These are phyloP conservation scores for Enteromius afrohamiltoni DNA, from an alignment of 2,797 vertebrate species.

Conservation along the genomic window DNA sequence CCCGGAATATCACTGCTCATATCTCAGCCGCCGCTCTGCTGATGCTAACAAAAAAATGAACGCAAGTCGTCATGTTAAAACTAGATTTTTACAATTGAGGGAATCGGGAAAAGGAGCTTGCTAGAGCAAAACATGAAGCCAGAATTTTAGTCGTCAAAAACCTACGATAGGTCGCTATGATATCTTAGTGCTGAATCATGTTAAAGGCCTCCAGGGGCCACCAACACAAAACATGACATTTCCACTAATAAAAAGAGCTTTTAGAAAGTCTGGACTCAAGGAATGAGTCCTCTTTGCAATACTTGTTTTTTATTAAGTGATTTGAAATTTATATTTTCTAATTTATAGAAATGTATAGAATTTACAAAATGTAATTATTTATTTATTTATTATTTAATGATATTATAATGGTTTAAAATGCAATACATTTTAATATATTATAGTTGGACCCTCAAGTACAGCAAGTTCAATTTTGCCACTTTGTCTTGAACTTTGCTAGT, in stretches of 20 bases:
- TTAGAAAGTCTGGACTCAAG: background rate
- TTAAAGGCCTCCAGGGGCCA: background rate
- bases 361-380: background rate
- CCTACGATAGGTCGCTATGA: too few species aligned
- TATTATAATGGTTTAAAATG: too few species aligned
- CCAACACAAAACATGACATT: background rate
- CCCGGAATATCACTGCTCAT: background rate
- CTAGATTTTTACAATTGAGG: background rate
- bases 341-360: too few species aligned
- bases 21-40: background rate
- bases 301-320: too few species aligned
- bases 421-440: background rate
- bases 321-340: too few species aligned
- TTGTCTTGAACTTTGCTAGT: background rate
- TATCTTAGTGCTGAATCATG: background rate
- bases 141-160: background rate
- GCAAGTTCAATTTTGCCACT: background rate
- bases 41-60: slow-evolving; percentile 15
- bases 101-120: background rate
- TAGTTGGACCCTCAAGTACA: background rate
- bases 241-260: background rate
- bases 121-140: background rate
- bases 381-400: background rate
- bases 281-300: background rate
- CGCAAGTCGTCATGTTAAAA: background rate